Base-by-base conservation (phyloP, 1,140 invertebrate species). In the Melipona quadrifasciata region DNA sequence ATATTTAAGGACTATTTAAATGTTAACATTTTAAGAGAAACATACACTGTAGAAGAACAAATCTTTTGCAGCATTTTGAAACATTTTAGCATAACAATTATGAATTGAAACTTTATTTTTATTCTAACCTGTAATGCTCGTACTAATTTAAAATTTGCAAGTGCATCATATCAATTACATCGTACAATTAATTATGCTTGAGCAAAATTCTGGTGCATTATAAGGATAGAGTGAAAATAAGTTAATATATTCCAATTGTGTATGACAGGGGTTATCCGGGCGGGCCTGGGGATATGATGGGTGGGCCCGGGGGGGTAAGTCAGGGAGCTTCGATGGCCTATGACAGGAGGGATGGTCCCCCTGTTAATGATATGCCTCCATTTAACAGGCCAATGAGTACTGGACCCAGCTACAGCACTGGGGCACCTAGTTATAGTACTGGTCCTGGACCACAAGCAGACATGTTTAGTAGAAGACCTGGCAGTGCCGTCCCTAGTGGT, bases 401-500 rank as follows among this genome's bases (percentile, higher is more conserved):
- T 80, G 94, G 92, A 89, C 94, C 94, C 27, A 94, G 87, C 88
- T 95, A 95, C 81, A 94, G 90, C 85, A 93, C 94, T 82, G 94
- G 93, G 79, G 93, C 92, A 80, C 93, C 94, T 53, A 94, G 91
- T 87, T 95, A 95, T 81, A 94, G 91, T 78, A 93, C 94, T 87
- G 94, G 94, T 87, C 93, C 93, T 85, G 93, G 93, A 89, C 93
- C 93, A 76, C 94, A 95, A 91, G 90, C 93, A 76, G 94, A 95
- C 77, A 95, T 95, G 94, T 95, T 94, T 82, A 95, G 94, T 86
- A 93, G 94, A 91, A 93, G 94, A 91, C 91, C 94, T 86, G 94
- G 94, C 82, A 94, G 92, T 86, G 87, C 94, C 55, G 94, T 94
- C 57, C 91, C 94, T 75, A 92, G 91, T 90, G 92, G 93, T 88